Evolutionary conservation across 2,888 invertebrate species (phyloP), one percentile per base, ranked within the genome.

Genomic region (Cryptops parisi): DNA sequence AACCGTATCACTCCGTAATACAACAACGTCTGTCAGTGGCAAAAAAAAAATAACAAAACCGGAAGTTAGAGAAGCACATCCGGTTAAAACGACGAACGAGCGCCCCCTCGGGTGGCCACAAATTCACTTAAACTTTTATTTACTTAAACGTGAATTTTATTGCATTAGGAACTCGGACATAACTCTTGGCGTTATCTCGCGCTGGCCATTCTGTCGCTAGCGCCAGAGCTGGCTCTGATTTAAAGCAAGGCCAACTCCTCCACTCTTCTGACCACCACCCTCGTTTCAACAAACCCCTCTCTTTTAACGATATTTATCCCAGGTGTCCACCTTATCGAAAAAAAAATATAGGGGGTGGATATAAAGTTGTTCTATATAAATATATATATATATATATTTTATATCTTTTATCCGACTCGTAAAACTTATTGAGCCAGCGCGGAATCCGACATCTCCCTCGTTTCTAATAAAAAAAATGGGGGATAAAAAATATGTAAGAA

Each of bases 41-140:
- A n/a, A n/a, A n/a, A n/a, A n/a, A n/a, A n/a, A n/a, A n/a, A n/a
- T n/a, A n/a, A n/a, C n/a, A n/a, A n/a, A n/a, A n/a, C n/a, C n/a
- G n/a, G n/a, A n/a, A n/a, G n/a, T n/a, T n/a, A n/a, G n/a, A n/a
- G n/a, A n/a, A n/a, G n/a, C n/a, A n/a, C n/a, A n/a, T 33, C 33
- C 33, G 33, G 6, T 33, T 15, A 15, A 6, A 15, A 33, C 33
- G 15, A 33, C 33, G 15, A 33, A 33, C 33, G 15, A 33, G 15
- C 33, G 15, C 9, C 33, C 9, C 33, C 33, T 9, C 33, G 33
- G 33, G 33, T 33, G 33, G 33, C 33, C 33, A 33, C 33, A 50
- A 40, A 50, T 50, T 50, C 50, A 50, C 50, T 50, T 50, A 50
- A 40, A 50, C 25, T 50, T 50, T 50, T 39, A 50, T 50, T 50